These are phyloP conservation scores for Amphimallon solstitiale DNA, from an alignment of 2,888 invertebrate genomes.

Conservation along the genomic window DNA sequence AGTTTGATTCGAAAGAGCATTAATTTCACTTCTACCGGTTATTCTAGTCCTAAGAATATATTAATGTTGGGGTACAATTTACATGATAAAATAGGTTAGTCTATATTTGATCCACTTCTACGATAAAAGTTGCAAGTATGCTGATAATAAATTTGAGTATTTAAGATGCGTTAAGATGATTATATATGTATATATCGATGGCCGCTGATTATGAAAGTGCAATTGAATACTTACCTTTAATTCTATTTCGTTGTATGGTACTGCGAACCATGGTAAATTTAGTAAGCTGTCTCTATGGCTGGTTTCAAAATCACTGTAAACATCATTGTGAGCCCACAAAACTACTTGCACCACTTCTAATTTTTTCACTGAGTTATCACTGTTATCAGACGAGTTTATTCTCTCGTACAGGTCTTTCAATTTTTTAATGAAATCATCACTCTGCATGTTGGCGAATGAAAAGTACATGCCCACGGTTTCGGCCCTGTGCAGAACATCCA, in stretches of 20 bases:
- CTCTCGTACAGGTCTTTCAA: constrained; percentile 69
- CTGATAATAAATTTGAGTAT: no score
- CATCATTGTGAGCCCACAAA: constrained; percentile 73
- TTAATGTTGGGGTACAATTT: no score
- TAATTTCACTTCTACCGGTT: no score
- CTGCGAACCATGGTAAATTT: constrained; percentile 77
- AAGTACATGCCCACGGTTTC: constrained; percentile 74
- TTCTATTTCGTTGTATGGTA: constrained; percentile 76
- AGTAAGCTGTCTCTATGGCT: constrained; percentile 72
- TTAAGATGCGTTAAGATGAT: no score
- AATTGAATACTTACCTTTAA: constrained; percentile 68
- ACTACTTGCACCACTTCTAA: constrained; percentile 76
- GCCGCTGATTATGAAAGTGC: no score
- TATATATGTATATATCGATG: no score
- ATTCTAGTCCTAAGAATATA: no score
- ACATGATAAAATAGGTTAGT: no score
- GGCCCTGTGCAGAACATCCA: constrained; percentile 65
- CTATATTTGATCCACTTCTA: no score
- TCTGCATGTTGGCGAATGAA: constrained; percentile 74
- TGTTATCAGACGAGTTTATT: constrained; percentile 52
- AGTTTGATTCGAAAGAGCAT: no score
- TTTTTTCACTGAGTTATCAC: constrained; percentile 55
- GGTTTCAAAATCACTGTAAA: constrained; percentile 73
- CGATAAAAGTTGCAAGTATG: no score
- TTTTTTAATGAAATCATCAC: constrained; percentile 75